Conservation (phyloP, 2,113 vertebrate species). For the Microtus pennsylvanicus region DNA sequence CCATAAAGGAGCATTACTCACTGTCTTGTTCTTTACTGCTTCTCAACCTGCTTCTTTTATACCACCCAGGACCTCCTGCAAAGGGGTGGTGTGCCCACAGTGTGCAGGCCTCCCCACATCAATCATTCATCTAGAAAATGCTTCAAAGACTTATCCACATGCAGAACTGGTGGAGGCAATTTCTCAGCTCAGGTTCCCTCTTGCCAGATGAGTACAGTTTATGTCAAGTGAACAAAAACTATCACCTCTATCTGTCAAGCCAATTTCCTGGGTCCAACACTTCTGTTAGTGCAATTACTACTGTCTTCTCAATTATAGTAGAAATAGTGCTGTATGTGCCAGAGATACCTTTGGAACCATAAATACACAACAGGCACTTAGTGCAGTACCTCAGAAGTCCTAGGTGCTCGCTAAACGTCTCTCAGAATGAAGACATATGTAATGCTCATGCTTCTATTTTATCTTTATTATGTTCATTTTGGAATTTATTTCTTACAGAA, state of each 20-base stretch:
- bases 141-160: not conserved
- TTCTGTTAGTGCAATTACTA: not conserved
- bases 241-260: not conserved
- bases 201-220: not conserved
- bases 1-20: not conserved
- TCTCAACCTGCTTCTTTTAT: not conserved
- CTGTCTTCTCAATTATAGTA: not conserved
- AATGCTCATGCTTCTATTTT: constrained; percentile 17
- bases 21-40: not conserved
- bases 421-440: not conserved
- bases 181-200: not conserved
- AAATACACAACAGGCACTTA: not conserved
- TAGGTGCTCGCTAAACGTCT: not conserved
- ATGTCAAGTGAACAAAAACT: not conserved
- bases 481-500: constrained; percentile 17
- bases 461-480: not conserved
- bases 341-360: not conserved
- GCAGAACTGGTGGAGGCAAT: too few relatives aligned
- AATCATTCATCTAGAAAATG: not conserved
- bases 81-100: not conserved
- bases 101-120: not conserved
- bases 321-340: not conserved
- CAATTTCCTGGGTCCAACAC: not conserved
- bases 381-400: not conserved
- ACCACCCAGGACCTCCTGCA: not conserved